Evolutionary conservation across 92 coral and sea anemone species (phyloP), one percentile per base, ranked within the genome.

Genomic region (Siderastrea siderea): DNA sequence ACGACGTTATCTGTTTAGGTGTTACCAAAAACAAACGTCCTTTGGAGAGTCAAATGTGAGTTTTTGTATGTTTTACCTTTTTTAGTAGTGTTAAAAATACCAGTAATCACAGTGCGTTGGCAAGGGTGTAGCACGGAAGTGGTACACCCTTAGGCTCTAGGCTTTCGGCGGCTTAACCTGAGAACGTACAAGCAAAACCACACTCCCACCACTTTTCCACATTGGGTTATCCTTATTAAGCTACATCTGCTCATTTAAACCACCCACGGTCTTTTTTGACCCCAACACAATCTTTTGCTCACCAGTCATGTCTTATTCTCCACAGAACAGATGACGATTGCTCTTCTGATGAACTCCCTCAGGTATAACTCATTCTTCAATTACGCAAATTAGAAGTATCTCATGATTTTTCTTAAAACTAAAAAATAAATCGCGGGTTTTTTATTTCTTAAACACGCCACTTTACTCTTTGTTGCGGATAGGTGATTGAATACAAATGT

Each of bases 311-410:
- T 3, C 17, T n/a, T 12, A 51, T 43, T 69, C 74, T 3, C 13
- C 38, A 12, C 44, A 69, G 51, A 69, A 45, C 10, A 69, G 74
- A 69, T 69, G 74, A 71, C 57, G 58, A 71, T 57, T 71, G 57
- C 8, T 47, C 55, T 4, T 47, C 76, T 71, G 76, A 71, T 47
- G 58, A 71, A 48, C 13, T 15, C 76, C 48, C 76, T 71, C 55
- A 71, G 76, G 76, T 48, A 71, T 50, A 26, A 26, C 38, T 71
- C 17, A 71, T 71, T 48, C 12, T 8, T 65, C 69, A 65, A 65
- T 16, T 65, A 44, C 47, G 2, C 45, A 44, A 43, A n/a, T 6
- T 65, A 65, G n/a, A 65, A 16, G 44, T 65, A 19, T 65, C 69
- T 44, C 69, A 65, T 65, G 44, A 43, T 44, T 65, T 44, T 65